Base-by-base conservation (phyloP, 2,797 vertebrate species). In the Lateolabrax maculatus region DNA sequence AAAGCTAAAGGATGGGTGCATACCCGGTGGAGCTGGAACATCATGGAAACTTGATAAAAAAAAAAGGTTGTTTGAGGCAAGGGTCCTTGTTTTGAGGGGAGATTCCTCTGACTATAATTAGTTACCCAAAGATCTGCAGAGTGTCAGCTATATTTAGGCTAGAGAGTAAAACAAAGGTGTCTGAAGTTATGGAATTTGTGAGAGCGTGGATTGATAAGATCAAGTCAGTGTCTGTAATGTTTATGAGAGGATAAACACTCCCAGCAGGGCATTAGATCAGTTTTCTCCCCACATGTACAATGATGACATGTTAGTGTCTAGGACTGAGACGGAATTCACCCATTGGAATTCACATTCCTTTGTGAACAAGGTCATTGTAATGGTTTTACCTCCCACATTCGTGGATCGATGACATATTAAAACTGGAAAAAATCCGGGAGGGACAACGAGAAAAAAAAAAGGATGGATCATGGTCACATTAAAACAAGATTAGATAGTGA, bases 101-200 rank as follows among this genome's bases (percentile, higher is more conserved):
- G 83, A 89, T 84, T 88, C 77, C 83, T 75, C 6, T 49, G 55
- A 36, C 89, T 90, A 89, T 85, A 87, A 85, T 90, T 92, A 91
- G 87, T 81, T 69, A 57, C 6, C 60, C 46, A 44, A 69, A 82
- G 73, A 68, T 82, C 90, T 93, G 90, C 76, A 48, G 31, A 69
- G 41, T 84, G 87, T 91, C 83, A 77, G 68, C 60, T 87, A 87
- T 81, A 88, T 89, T 89, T 90, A 85, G 88, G 65, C 52, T 55
- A 76, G 77, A 79, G 68, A 81, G 77, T 80, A 75, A 87, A 88
- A 84, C 77, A 84, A 86, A 84, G 89, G 52, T 80, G 74, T 80
- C 55, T 58, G 74, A 82, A 79, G 84, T 70, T 82, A 51, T 72
- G 86, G 89, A 90, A 88, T 84, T 63, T 81, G 63, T 81, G 78